Evolutionary conservation across 2,797 vertebrate genomes (phyloP).

Genomic region (Nannoperca obscura): DNA sequence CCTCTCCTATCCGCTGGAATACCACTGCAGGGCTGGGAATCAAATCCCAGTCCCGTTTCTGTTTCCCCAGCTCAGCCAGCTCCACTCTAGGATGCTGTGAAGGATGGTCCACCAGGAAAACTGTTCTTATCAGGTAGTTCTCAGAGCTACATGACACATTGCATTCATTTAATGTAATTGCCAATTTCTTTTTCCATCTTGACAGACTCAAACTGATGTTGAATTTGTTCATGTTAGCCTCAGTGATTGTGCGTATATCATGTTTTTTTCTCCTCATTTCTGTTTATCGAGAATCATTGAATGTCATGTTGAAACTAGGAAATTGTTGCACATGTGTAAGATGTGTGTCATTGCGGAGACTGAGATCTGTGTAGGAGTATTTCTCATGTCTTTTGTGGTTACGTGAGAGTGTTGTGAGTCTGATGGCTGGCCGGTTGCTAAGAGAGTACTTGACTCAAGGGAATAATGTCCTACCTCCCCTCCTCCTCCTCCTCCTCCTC

Average conservation of each 20-base stretch:
- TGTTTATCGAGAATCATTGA: neutral
- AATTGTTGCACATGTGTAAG: conserved; percentile 23
- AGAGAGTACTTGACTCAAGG: conserved; percentile 73
- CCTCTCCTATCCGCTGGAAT: conserved; percentile 64
- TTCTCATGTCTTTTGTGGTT: conserved; percentile 38
- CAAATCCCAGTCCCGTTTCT: conserved; percentile 66
- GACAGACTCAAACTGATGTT: neutral
- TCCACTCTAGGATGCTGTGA: conserved; percentile 91
- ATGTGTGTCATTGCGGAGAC: conserved; percentile 27
- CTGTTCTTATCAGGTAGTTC: conserved; percentile 93
- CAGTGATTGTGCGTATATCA: neutral
- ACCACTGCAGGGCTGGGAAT: conserved; percentile 79
- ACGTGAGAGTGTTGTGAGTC: conserved; percentile 69
- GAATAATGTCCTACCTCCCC: conserved; percentile 74
- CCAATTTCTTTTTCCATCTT: conserved; percentile 1
- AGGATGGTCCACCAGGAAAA: conserved; percentile 98
- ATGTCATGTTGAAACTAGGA: conserved; percentile 25
- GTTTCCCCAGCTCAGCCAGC: conserved; percentile 57
- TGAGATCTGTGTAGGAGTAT: conserved; percentile 37
- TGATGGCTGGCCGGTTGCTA: conserved; percentile 72
- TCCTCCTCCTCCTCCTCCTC: conserved; percentile 25
- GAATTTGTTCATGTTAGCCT: conserved; percentile 4
- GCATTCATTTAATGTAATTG: neutral
- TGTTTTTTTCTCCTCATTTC: conserved; percentile 20
- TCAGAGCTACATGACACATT: conserved; percentile 16